phyloP scores from a whole-genome alignment of 2,888 invertebrate genomes.

The Melanostoma mellinum region DNA sequence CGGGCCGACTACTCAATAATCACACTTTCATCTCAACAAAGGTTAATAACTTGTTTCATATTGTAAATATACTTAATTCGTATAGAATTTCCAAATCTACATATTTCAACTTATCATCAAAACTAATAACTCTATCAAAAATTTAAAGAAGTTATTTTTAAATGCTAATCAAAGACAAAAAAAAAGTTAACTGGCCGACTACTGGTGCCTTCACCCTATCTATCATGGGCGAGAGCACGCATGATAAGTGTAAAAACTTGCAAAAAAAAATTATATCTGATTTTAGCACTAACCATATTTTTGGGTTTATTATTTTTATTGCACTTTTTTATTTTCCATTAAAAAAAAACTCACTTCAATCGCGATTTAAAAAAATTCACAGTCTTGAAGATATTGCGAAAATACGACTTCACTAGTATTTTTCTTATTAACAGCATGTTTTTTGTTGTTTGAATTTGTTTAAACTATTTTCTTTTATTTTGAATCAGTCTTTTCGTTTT shows the following conservation, averaged over 20 bases:
- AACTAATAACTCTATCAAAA: too few species aligned
- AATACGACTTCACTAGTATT: slow-evolving; percentile 77
- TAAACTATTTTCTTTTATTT: slow-evolving; percentile 68
- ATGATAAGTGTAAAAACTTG: slow-evolving; percentile 14
- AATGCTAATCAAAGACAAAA: too few species aligned
- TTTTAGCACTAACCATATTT: slow-evolving; percentile 64
- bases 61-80: too few species aligned
- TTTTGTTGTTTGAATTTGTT: slow-evolving; percentile 45
- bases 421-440: slow-evolving; percentile 79
- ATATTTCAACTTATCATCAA: too few species aligned
- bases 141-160: too few species aligned
- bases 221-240: slow-evolving; percentile 54
- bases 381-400: slow-evolving; percentile 80
- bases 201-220: too few species aligned
- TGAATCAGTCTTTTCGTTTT: slow-evolving; percentile 64
- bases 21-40: too few species aligned
- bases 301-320: slow-evolving; percentile 30
- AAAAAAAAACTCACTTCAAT: slow-evolving; percentile 76
- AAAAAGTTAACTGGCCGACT: too few species aligned
- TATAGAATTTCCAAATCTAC: too few species aligned
- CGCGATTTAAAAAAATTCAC: slow-evolving; percentile 81
- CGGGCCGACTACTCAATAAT: too few species aligned
- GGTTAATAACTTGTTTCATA: too few species aligned
- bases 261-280: slow-evolving; percentile 13
- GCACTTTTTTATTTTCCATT: slow-evolving; percentile 10